Conservation (phyloP, 2,113 vertebrate genomes). For the Gallinago undulata region DNA sequence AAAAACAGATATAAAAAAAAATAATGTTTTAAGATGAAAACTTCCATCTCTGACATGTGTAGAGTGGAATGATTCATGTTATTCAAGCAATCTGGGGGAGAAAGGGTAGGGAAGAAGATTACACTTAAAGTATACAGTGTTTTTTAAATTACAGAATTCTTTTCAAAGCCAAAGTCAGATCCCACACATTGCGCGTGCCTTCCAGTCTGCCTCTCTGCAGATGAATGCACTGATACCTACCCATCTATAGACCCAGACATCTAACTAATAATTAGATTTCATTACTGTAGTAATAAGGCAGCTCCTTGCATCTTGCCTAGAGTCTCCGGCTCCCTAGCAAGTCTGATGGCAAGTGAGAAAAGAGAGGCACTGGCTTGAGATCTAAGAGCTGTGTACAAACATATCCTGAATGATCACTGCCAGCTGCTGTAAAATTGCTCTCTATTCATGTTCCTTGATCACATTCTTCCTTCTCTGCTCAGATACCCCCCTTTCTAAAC, state of each 20-base stretch:
- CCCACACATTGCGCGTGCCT: not conserved
- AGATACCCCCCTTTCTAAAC: not conserved
- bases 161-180: not conserved
- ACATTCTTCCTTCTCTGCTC: not conserved
- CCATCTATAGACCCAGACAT: not conserved
- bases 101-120: not conserved
- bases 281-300: not conserved
- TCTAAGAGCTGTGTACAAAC: not conserved
- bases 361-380: not conserved
- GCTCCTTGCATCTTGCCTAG: not conserved
- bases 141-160: not conserved
- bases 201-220: not conserved
- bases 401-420: accelerated
- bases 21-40: not conserved
- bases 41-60: not conserved
- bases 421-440: not conserved
- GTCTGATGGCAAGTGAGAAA: not conserved
- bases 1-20: not conserved
- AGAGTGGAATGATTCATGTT: conserved; percentile 2
- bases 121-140: not conserved
- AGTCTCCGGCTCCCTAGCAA: not conserved
- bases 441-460: not conserved
- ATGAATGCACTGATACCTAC: not conserved
- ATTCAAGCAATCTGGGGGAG: not conserved
- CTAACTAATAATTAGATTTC: not conserved